Base-by-base conservation (phyloP, 2,113 vertebrate genomes). In the Hiodon tergisus region DNA sequence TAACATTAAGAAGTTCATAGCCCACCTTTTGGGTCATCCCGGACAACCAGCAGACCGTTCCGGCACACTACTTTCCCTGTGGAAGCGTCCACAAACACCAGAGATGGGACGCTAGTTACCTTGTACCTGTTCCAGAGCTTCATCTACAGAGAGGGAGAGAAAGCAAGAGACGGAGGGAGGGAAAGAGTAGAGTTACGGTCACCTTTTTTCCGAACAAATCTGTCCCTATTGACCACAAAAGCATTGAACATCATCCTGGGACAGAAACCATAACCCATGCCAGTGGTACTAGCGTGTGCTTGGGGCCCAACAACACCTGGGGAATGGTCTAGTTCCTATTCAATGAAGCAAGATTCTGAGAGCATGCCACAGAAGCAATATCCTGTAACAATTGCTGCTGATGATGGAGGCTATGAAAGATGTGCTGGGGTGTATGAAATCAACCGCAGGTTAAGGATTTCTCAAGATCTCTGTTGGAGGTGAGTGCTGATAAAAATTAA, bases 21-120 rank as follows among this genome's bases (percentile, higher is more conserved):
- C 86, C 83, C 78, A 98, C 97, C 97, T 94, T 97, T 95, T 0
- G 97, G 97, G 86, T 99, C 97, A 78, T 99, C 97, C 53, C 93
- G 90, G 83, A 99, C 96, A 78, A 98, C 94, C 81, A 98, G 88
- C 62, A 99, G 92, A 60, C 97, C 97, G 0, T 99, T 99, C 77
- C 95, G 94, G 90, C 96, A 98, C 76, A 99, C 94, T 46, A 96
- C 90, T 85, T 96, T 97, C 82, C 95, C 97, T 0, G 91, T 94
- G 78, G 88, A 80, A 50, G 94, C 94, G 4, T 99, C 97, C 80
- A 99, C 92, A 89, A 99, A 98, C 90, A 99, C 96, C 84, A 99
- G 90, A 3, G 95, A 98, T 53, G 97, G 97, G 88, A 99, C 94
- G 85, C 96, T 98, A 87, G 97, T 98, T 78, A 99, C 94, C 84